phyloP scores from a whole-genome alignment of 1,140 invertebrate genomes.

The Drosophila cardini region DNA sequence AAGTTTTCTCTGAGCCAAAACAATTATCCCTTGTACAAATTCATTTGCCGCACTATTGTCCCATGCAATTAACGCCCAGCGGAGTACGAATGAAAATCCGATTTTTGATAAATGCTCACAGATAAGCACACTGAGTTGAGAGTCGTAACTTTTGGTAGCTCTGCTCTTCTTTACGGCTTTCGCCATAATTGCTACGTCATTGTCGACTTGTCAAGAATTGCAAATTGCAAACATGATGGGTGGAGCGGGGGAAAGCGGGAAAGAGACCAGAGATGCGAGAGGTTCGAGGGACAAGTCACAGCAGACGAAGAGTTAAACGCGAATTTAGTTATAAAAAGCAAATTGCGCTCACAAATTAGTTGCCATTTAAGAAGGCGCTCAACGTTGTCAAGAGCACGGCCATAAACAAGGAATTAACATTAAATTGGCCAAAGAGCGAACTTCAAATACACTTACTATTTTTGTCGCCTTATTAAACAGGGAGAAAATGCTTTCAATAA shows the following conservation, averaged over 20 bases:
- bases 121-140: conserved; percentile 48
- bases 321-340: conserved; percentile 81
- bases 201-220: conserved; percentile 60
- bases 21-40: conserved; percentile 80
- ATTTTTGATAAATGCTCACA: conserved; percentile 77
- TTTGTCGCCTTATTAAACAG: too few relatives aligned
- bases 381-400: conserved; percentile 56
- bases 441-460: conserved; percentile 15
- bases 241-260: neutral
- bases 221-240: conserved; percentile 27
- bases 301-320: conserved; percentile 43
- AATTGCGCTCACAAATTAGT: conserved; percentile 79
- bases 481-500: too few relatives aligned
- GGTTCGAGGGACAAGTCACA: neutral
- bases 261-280: neutral
- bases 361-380: conserved; percentile 72
- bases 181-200: conserved; percentile 77
- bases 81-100: conserved; percentile 61
- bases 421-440: conserved; percentile 17
- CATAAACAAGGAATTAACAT: conserved; percentile 53
- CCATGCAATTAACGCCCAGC: conserved; percentile 71
- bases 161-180: conserved; percentile 67
- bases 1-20: conserved; percentile 58
- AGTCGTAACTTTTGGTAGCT: conserved; percentile 69
- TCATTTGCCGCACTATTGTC: conserved; percentile 81